Evolutionary conservation across 2,113 vertebrate species (phyloP).

Genomic region (Leptobrachium ailaonicum): DNA sequence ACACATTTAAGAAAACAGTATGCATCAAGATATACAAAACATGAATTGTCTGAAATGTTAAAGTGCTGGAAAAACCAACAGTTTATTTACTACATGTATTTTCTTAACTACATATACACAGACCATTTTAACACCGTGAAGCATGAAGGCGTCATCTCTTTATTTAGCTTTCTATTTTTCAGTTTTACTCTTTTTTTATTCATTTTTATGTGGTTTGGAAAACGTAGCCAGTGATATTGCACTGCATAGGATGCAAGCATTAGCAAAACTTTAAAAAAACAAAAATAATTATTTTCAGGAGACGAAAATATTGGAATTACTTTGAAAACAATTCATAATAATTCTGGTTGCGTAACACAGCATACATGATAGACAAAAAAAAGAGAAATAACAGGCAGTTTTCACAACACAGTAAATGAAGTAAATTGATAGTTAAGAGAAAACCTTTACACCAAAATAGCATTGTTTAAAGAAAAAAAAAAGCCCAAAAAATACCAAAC

Average conservation of each 20-base stretch:
- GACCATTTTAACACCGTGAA: conserved; percentile 97
- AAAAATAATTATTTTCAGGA: conserved; percentile 38
- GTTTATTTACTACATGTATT: conserved; percentile 97
- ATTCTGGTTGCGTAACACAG: no score
- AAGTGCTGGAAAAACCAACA: conserved; percentile 96
- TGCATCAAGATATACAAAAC: conserved; percentile 55
- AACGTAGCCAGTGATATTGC: conserved; percentile 98
- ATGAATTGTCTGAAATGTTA: conserved; percentile 73
- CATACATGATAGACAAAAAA: no score
- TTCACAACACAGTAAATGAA: no score
- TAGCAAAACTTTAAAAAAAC: conserved; percentile 77
- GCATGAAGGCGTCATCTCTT: conserved; percentile 94
- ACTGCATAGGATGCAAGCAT: conserved; percentile 91
- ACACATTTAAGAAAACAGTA: conserved; percentile 21
- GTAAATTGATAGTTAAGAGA: no score
- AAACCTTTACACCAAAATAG: no score
- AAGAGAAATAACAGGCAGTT: no score
- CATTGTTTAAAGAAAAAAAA: no score
- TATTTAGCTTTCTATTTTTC: conserved; percentile 60
- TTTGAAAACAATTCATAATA: no score
- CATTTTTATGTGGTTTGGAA: conserved; percentile 86
- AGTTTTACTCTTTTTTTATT: conserved; percentile 37
- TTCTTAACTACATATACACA: conserved; percentile 96
- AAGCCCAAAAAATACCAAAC: no score
- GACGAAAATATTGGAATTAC: conserved; percentile 56